Conservation (phyloP, 2,888 invertebrate species). For the Meliscaeva auricollis region DNA sequence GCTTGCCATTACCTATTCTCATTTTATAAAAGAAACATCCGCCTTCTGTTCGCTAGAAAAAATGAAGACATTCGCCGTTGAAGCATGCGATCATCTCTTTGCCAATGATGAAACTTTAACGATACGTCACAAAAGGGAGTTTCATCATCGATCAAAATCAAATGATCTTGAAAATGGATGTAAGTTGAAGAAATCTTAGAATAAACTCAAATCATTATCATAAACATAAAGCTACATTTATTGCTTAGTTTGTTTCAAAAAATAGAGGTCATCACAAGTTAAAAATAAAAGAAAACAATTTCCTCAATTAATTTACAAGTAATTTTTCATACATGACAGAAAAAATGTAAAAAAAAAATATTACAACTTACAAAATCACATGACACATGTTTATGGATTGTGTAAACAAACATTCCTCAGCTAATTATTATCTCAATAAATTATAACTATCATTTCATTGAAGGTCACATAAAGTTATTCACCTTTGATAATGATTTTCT, state of each 20-base stretch:
- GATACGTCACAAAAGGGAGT: constrained; percentile 78
- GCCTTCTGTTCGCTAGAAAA: constrained; percentile 81
- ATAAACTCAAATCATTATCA: too few relatives aligned
- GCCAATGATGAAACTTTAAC: constrained; percentile 78
- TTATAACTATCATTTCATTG: constrained; percentile 25
- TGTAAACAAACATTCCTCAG: constrained; percentile 19
- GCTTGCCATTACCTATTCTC: constrained; percentile 23
- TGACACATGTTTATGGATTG: not conserved
- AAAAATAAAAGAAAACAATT: not conserved
- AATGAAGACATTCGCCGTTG: constrained; percentile 81
- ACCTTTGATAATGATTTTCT: constrained; percentile 55
- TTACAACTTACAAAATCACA: constrained; percentile 19
- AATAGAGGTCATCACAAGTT: not conserved
- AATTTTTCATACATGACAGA: not conserved
- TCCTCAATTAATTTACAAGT: not conserved
- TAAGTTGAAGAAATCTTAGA: constrained; percentile 79
- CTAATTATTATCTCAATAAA: constrained; percentile 33
- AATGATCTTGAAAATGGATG: constrained; percentile 77
- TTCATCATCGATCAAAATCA: constrained; percentile 72
- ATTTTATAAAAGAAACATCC: constrained; percentile 61
- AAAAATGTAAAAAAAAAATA: not conserved
- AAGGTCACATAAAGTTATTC: constrained; percentile 68
- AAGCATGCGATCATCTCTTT: constrained; percentile 82
- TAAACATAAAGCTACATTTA: too few relatives aligned
- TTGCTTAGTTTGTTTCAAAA: too few relatives aligned